Percentiles rank a stretch among this genome's conserved stretches.
These are phyloP conservation scores for Octopus bimaculoides DNA, from an alignment of 1,140 invertebrate species.

Conservation along the genomic window DNA sequence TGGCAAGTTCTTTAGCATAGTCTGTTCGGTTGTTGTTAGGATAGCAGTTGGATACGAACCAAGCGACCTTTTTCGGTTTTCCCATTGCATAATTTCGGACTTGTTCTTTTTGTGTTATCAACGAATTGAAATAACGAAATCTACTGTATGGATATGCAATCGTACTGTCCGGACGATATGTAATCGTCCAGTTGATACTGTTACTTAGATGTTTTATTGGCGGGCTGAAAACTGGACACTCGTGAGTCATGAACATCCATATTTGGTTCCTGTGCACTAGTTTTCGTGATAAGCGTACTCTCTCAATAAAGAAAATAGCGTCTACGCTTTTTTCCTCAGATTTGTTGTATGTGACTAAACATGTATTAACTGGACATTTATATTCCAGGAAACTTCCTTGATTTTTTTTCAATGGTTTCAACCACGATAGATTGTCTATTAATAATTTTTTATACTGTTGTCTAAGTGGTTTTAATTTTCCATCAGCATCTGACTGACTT, in stretches of 20 bases:
- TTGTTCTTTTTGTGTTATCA: conserved; percentile 21
- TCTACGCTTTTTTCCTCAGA: background rate
- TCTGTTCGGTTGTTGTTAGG: conserved; percentile 18
- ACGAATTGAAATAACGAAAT: conserved; percentile 74
- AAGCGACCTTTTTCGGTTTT: conserved; percentile 55
- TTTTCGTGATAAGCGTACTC: background rate
- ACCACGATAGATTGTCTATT: background rate
- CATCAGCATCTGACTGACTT: conserved; percentile 20
- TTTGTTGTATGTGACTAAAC: background rate
- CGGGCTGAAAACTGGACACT: conserved; percentile 65
- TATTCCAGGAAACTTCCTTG: background rate
- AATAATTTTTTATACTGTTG: background rate
- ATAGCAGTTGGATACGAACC: conserved; percentile 64
- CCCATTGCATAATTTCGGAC: conserved; percentile 45
- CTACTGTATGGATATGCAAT: conserved; percentile 74
- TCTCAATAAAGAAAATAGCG: background rate
- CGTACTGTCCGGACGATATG: conserved; percentile 69
- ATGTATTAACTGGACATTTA: background rate
- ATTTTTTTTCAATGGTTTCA: background rate
- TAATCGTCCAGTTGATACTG: conserved; percentile 76
- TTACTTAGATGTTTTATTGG: conserved; percentile 70
- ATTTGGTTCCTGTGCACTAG: conserved; percentile 37
- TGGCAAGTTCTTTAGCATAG: conserved; percentile 26
- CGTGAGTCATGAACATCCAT: conserved; percentile 72
- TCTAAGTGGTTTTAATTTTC: too few species aligned